A percentile compares a stretch with the other conserved stretches of the same genome.
phyloP scores from a whole-genome alignment of 1,140 invertebrate genomes.

The Brachionus rubens region DNA sequence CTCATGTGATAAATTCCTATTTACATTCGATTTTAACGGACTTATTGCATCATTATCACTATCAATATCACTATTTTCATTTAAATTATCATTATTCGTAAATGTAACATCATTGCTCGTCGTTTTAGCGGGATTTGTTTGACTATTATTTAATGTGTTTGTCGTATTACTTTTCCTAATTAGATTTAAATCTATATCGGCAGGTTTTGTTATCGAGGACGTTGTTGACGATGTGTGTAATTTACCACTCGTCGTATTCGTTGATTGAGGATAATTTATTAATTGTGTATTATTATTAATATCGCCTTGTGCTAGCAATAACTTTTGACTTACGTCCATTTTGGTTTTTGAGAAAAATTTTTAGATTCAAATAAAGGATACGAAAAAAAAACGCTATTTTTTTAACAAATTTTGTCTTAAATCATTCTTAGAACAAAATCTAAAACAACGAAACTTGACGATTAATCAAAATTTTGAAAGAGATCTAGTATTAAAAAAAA shows the following conservation, averaged over 20 bases:
- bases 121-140: neutral
- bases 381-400: no score
- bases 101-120: neutral
- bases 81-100: neutral
- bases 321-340: conserved; percentile 19
- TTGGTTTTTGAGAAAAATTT: neutral
- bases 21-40: conserved; percentile 2
- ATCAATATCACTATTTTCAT: conserved; percentile 1
- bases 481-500: no score
- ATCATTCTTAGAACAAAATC: no score
- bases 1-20: neutral
- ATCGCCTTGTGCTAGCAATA: conserved; percentile 17
- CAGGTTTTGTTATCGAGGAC: neutral
- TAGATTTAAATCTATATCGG: neutral
- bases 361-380: neutral
- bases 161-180: conserved; percentile 9
- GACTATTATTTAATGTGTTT: neutral
- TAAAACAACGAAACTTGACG: no score
- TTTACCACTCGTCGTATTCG: conserved; percentile 1
- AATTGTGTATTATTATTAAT: conserved; percentile 14
- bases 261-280: neutral
- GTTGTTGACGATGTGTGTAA: neutral
- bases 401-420: no score
- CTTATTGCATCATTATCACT: neutral
- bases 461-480: no score